Percentiles rank a stretch among this genome's conserved stretches.
Evolutionary conservation across 2,113 vertebrate genomes (phyloP).

Genomic region (Cyphomyrus plagiostoma): DNA sequence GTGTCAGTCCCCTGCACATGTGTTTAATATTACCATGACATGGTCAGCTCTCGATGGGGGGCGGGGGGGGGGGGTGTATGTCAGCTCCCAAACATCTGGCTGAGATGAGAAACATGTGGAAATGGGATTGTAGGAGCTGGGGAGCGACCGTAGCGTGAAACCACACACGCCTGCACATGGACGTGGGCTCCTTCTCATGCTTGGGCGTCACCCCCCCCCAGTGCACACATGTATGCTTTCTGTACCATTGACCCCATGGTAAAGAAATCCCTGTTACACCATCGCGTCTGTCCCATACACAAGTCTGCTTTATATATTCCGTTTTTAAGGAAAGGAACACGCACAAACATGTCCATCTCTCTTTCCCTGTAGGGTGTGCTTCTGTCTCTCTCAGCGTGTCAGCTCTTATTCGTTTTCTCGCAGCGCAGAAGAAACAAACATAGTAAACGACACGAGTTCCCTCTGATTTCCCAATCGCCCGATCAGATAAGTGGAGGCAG

Average conservation of each 20-base stretch:
- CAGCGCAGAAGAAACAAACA: background rate
- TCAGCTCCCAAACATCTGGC: conserved; percentile 66
- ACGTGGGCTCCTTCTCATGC: background rate
- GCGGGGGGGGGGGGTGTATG: conserved; percentile 49
- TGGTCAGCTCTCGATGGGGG: conserved; percentile 53
- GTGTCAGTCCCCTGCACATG: conserved; percentile 58
- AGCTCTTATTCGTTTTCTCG: background rate
- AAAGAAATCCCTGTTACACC: background rate
- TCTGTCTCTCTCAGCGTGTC: background rate
- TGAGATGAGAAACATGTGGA: conserved; percentile 63
- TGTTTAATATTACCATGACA: conserved; percentile 74
- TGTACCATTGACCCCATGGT: background rate
- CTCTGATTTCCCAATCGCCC: background rate
- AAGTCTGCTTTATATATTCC: background rate
- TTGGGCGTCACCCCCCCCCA: conserved; percentile 10
- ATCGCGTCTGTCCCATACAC: background rate
- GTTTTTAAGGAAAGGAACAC: background rate
- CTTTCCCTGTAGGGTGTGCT: background rate
- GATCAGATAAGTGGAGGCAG: background rate
- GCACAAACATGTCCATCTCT: background rate
- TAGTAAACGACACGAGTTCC: background rate
- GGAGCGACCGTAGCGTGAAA: conserved; percentile 49
- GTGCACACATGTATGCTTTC: conserved; percentile 9
- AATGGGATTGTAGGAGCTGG: conserved; percentile 60
- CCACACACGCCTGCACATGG: conserved; percentile 5